phyloP scores from a whole-genome alignment of 2,113 vertebrate genomes.

The Halichoerus grypus region DNA sequence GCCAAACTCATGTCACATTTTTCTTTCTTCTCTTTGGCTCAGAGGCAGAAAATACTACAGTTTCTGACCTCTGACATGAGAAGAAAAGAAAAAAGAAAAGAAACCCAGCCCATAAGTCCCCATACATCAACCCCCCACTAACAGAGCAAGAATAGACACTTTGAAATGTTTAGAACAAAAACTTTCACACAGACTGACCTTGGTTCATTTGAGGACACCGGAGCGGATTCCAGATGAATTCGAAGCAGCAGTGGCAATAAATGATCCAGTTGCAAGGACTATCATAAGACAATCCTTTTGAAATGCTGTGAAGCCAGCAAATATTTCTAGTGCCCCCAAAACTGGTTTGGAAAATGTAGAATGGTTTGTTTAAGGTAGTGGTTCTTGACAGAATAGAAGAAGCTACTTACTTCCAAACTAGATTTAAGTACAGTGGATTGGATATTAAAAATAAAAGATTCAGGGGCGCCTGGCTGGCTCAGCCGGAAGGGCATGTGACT shows the following conservation, averaged over 20 bases:
- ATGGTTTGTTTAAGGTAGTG: background rate
- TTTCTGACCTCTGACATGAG: constrained; percentile 36
- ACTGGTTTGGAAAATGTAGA: background rate
- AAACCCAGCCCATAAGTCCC: background rate
- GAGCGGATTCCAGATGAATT: background rate
- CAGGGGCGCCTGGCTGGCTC: background rate
- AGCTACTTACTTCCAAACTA: background rate
- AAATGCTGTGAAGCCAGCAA: background rate
- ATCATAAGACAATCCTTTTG: background rate
- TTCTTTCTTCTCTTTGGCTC: background rate
- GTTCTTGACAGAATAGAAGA: background rate
- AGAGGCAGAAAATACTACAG: background rate
- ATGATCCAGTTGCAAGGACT: background rate
- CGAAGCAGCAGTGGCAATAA: background rate
- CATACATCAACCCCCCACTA: background rate
- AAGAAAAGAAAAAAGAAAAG: background rate
- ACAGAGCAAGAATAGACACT: constrained; percentile 31
- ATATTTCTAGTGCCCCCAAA: background rate
- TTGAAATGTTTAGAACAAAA: constrained; percentile 34
- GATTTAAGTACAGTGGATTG: background rate
- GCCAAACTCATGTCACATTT: background rate
- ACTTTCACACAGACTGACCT: constrained; percentile 39
- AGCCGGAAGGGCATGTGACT: background rate
- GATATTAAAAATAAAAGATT: background rate
- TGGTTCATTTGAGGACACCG: constrained; percentile 54